Evolutionary conservation across 92 coral and sea anemone genomes (phyloP), one percentile per base, ranked within the genome.

Genomic region (Pocillopora meandrina): DNA sequence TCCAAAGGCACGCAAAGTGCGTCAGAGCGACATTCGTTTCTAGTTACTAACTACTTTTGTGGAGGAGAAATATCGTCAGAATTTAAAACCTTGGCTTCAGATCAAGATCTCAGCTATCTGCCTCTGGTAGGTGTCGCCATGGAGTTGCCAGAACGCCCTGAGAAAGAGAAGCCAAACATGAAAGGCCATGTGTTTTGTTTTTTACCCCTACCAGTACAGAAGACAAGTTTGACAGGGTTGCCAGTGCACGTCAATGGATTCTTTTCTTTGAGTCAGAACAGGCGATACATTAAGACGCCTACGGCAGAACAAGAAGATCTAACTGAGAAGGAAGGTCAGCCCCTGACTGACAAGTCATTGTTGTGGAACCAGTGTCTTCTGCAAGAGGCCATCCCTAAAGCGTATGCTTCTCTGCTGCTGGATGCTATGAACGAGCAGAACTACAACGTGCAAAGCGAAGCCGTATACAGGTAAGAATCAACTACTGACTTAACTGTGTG

Each of bases 191-290:
- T 93, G 10, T 93, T 93, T 62, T 93, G 96, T 61, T 90, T 82
- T 75, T 71, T 93, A 10, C 96, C 96, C 10, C 71, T 93, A 47
- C 96, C 96, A 14, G 77, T 87, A 61, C 93, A 93, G 63, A 81
- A 56, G 65, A 93, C 80, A 59, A 85, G 93, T 82, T 79, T 93
- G 84, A 93, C 96, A 9, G 96, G 96, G 15, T 89, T 93, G 64
- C 96, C 96, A n/a, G 93, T 93, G 42, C 96, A 93, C 72, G 93
- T 93, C n/a, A 93, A 93, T 66, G 96, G 96, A 12, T 93, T 90
- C 72, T 93, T 93, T 82, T 93, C 93, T 23, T 69, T 93, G 61
- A 93, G 94, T 61, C 97, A 91, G 79, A 93, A 93, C 78, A 93
- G 97, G 55, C 90, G 91, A 26, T 76, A 93, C 33, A 73, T 93